Conservation (phyloP, 2,797 vertebrate species). For the Gobionotothen gibberifrons region DNA sequence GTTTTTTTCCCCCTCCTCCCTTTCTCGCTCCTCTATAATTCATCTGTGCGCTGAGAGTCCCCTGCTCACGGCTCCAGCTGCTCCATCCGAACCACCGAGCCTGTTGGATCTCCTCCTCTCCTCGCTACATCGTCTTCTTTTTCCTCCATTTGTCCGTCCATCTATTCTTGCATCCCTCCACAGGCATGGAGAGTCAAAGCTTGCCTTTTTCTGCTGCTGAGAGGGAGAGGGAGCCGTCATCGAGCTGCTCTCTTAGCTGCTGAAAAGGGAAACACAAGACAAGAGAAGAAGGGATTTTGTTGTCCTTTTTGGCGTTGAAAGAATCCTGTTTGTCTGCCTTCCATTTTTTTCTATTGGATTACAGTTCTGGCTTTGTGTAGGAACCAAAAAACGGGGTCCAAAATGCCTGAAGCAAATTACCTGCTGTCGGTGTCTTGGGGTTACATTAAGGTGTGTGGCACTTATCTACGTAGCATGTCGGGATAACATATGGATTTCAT, state of each 20-base stretch:
- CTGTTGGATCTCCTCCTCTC: constrained; percentile 57
- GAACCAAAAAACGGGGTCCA: constrained; percentile 86
- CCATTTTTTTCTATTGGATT: constrained; percentile 70
- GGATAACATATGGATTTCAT: constrained; percentile 49
- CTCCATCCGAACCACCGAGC: constrained; percentile 71
- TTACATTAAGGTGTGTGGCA: constrained; percentile 97
- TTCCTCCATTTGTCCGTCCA: constrained; percentile 11
- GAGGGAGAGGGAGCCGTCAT: constrained; percentile 63
- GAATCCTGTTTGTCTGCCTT: constrained; percentile 79
- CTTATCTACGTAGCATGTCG: constrained; percentile 63
- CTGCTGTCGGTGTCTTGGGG: constrained; percentile 99
- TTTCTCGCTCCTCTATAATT: constrained; percentile 79
- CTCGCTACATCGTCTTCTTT: constrained; percentile 32
- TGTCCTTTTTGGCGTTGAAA: constrained; percentile 44
- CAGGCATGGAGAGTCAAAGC: constrained; percentile 78
- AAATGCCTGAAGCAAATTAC: constrained; percentile 99
- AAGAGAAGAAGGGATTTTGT: constrained; percentile 65
- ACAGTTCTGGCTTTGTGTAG: constrained; percentile 84
- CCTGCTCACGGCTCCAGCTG: constrained; percentile 73
- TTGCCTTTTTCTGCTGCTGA: constrained; percentile 65
- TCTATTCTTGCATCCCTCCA: constrained; percentile 10
- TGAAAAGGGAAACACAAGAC: constrained; percentile 60
- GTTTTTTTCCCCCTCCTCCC: constrained; percentile 67
- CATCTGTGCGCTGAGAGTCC: constrained; percentile 75
- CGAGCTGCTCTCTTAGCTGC: constrained; percentile 62